Conservation (phyloP, 2,888 invertebrate species). For the Antitype chi region DNA sequence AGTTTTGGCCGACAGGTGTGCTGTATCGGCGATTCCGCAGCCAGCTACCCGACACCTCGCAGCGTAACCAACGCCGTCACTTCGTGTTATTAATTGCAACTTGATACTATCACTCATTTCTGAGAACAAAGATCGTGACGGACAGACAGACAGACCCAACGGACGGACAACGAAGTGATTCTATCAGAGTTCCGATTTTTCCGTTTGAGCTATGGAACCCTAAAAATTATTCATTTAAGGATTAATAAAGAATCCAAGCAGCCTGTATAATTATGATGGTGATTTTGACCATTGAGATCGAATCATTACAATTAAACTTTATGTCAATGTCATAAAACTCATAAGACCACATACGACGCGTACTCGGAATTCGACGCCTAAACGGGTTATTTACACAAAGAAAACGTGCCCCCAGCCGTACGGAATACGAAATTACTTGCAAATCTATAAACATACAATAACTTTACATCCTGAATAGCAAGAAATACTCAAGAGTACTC, state of each 20-base stretch:
- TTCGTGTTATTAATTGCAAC: too few relatives aligned
- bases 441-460: background rate
- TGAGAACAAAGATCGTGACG: too few relatives aligned
- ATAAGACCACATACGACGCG: background rate
- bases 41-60: too few relatives aligned
- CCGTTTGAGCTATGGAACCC: too few relatives aligned
- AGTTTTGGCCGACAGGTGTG: too few relatives aligned
- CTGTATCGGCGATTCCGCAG: too few relatives aligned
- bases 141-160: too few relatives aligned
- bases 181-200: too few relatives aligned
- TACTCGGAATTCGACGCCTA: background rate
- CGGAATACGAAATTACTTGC: slow-evolving; percentile 19
- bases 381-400: background rate
- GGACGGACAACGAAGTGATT: too few relatives aligned
- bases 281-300: background rate
- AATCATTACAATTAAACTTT: background rate
- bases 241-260: background rate
- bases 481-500: slow-evolving; percentile 13
- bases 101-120: too few relatives aligned
- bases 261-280: background rate
- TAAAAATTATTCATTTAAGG: background rate
- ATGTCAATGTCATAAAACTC: background rate
- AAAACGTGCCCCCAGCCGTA: background rate
- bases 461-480: slow-evolving; percentile 4
- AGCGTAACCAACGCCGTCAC: too few relatives aligned